Percentiles rank a stretch among this genome's conserved stretches.
These are phyloP conservation scores for Platalea minor DNA, from an alignment of 2,797 vertebrate genomes.

Conservation along the genomic window DNA sequence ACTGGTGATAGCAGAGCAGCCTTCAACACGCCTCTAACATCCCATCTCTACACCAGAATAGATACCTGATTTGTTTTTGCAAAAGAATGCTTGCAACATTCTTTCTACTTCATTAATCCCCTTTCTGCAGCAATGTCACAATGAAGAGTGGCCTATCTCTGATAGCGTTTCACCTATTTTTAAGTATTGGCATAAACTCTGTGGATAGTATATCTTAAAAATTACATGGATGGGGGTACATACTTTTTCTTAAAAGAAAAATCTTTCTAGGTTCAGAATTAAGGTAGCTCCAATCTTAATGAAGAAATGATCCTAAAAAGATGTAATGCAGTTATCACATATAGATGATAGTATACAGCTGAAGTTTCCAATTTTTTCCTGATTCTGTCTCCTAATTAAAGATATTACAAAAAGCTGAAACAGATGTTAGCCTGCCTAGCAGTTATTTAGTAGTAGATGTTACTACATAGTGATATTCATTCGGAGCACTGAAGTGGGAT, in stretches of 20 bases:
- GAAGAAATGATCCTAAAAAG: slow-evolving; percentile 32
- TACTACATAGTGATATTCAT: background rate
- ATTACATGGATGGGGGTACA: background rate
- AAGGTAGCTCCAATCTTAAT: slow-evolving; percentile 4
- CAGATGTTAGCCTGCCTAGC: background rate
- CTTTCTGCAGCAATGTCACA: slow-evolving; percentile 57
- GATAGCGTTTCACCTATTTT: slow-evolving; percentile 37
- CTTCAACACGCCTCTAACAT: slow-evolving; percentile 59
- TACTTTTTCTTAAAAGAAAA: background rate
- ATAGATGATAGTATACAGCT: background rate
- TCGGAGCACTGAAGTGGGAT: slow-evolving; percentile 1
- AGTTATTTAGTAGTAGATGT: background rate
- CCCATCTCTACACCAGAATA: slow-evolving; percentile 79
- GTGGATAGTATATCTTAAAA: slow-evolving; percentile 25
- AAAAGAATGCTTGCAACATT: slow-evolving; percentile 58
- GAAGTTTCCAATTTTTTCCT: background rate
- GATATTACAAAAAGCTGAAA: background rate
- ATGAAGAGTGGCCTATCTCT: slow-evolving; percentile 51
- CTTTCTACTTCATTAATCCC: slow-evolving; percentile 47
- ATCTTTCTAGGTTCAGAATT: slow-evolving; percentile 8
- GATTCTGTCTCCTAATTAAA: background rate
- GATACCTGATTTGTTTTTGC: slow-evolving; percentile 77
- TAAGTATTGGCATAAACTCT: slow-evolving; percentile 21
- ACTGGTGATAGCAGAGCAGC: slow-evolving; percentile 79
- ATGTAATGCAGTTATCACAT: background rate